Base-by-base conservation (phyloP, 92 coral and sea anemone species). In the Micromussa lordhowensis region DNA sequence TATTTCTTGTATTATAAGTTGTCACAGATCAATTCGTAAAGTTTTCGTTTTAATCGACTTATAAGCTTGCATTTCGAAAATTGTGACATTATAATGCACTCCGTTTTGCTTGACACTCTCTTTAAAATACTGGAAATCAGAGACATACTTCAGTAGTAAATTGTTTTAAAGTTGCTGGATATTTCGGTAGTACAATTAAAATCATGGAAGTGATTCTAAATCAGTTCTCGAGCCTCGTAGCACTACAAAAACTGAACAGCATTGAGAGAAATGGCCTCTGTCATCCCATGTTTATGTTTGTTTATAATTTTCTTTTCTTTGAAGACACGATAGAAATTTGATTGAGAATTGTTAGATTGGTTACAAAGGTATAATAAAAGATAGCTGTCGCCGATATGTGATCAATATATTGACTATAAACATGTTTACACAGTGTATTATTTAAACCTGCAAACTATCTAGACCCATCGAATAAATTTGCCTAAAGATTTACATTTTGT, bases 261-360 rank as follows among this genome's bases (percentile, higher is more conserved):
- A 6, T 24, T 61, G 30, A 61, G 68, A 24, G 68, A 61, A 61
- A 34, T 30, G 3, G 38, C 10, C 40, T 17, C 11, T 3, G 9
- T 70, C 38, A 30, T 29, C 0, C 28, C 18, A 26, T 18, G 15
- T 81, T 17, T 1, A 13, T 16, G 36, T 53, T 78, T 78, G 82
- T 38, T 81, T 66, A 66, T 18, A 38, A 70, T 18, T 81, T 38
- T 81, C 40, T 81, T 81, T 78, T 66, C 40, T 81, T 63, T 28
- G 1, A 63, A 40, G 51, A 40, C 76, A 81, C 53, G 85, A 28
- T 16, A 66, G 75, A 81, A 81, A 66, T 81, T 44, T 81, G 35
- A 15, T 21, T 13, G 29, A 61, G 14, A 24, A 61, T 61, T 61
- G 29, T 5, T 24, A 61, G 24, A 61, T 61, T 15, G 68, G 26